Conservation (phyloP, 2,797 vertebrate species). For the Leontocebus nigricollis region DNA sequence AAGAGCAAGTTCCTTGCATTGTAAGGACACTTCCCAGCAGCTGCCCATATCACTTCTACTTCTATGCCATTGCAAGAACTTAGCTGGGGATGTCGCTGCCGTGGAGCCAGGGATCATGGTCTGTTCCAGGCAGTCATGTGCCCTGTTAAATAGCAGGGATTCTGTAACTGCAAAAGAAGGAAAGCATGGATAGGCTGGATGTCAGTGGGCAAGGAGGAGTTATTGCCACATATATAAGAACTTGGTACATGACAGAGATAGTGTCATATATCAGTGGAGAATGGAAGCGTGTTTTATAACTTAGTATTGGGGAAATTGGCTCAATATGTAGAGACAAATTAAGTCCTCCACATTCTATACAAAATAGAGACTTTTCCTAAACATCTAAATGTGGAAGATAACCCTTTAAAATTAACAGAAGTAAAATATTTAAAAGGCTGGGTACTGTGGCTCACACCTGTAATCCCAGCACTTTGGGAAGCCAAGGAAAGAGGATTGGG, state of each 20-base stretch:
- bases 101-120: not conserved
- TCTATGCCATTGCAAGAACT: not conserved
- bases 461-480: not conserved
- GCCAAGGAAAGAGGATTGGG: not conserved
- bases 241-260: not conserved
- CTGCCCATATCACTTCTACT: not conserved
- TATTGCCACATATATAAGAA: not conserved
- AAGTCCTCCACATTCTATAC: not conserved
- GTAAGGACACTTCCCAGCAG: not conserved
- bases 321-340: not conserved
- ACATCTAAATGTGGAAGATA: conserved; percentile 1
- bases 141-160: not conserved
- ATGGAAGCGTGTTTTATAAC: not conserved
- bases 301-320: not conserved
- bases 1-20: not conserved
- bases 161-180: not conserved
- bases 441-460: not conserved
- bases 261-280: not conserved
- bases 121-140: not conserved
- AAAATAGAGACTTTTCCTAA: conserved; percentile 18
- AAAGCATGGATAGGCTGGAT: too few species aligned
- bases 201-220: not conserved
- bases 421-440: not conserved
- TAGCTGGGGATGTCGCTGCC: not conserved
- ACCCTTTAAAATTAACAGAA: not conserved